Conservation (phyloP, 2,113 vertebrate species). For the Scomber colias region DNA sequence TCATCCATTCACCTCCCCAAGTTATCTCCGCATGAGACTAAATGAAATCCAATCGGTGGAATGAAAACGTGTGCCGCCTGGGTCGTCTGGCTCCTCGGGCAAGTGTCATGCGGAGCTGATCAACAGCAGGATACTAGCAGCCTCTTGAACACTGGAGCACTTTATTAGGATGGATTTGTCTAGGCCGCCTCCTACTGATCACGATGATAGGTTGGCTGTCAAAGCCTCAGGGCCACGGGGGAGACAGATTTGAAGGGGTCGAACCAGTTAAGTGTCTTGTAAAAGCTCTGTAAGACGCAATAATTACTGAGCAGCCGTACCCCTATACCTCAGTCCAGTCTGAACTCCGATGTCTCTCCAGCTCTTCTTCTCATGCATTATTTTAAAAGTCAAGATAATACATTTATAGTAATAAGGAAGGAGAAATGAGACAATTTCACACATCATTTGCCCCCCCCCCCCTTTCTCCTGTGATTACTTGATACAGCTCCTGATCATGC, state of each 20-base stretch:
- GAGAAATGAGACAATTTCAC: background rate
- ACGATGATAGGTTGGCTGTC: too few species aligned
- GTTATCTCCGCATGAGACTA: slow-evolving; percentile 21
- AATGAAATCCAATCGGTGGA: slow-evolving; percentile 48
- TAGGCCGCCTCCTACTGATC: too few species aligned
- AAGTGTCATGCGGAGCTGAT: slow-evolving; percentile 8
- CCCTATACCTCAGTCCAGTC: background rate
- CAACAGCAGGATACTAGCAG: slow-evolving; percentile 11
- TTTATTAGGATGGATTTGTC: slow-evolving; percentile 52
- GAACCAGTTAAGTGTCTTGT: slow-evolving; percentile 14
- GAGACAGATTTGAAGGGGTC: too few species aligned
- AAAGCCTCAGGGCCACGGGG: too few species aligned
- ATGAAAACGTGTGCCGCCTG: slow-evolving; percentile 36
- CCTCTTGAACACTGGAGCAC: slow-evolving; percentile 21
- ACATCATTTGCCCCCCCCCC: background rate
- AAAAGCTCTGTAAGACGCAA: slow-evolving; percentile 36
- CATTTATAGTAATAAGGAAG: background rate
- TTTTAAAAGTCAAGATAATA: background rate
- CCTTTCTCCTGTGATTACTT: background rate
- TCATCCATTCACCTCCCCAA: background rate
- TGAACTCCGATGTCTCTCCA: background rate
- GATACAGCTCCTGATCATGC: slow-evolving; percentile 30
- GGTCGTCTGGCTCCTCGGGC: slow-evolving; percentile 16
- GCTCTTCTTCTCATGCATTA: background rate
- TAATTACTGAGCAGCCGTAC: slow-evolving; percentile 26